phyloP scores from a whole-genome alignment of 1,140 invertebrate species.

The Macrobrachium nipponense region DNA sequence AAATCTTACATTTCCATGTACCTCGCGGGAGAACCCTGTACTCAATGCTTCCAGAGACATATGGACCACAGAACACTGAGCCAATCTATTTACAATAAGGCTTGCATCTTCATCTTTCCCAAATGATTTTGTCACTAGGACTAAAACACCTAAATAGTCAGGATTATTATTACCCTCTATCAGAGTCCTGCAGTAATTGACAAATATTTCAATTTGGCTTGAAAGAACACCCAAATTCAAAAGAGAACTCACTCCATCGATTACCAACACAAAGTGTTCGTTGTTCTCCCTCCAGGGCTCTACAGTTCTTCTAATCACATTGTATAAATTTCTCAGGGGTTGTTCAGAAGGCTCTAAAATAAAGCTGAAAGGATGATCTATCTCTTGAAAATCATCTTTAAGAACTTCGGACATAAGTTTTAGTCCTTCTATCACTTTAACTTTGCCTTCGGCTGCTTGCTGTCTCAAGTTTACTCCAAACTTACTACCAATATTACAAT shows the following conservation, averaged over 20 bases:
- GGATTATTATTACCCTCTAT: not conserved
- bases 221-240: conserved; percentile 12
- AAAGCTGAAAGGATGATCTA: conserved; percentile 44
- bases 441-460: conserved; percentile 22
- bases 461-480: conserved; percentile 42
- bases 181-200: conserved; percentile 33
- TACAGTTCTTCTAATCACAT: conserved; percentile 24
- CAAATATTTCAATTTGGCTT: conserved; percentile 31
- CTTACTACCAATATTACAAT: conserved; percentile 47
- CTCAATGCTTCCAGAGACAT: conserved; percentile 21
- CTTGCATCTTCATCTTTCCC: conserved; percentile 30
- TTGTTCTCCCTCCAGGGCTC: conserved; percentile 27
- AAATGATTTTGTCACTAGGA: conserved; percentile 29
- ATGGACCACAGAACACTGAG: conserved; percentile 9
- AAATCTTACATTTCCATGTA: conserved; percentile 34
- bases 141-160: not conserved
- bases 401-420: conserved; percentile 28
- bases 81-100: conserved; percentile 17
- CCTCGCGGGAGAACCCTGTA: conserved; percentile 31
- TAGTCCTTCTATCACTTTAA: conserved; percentile 53
- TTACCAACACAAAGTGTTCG: conserved; percentile 21
- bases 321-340: conserved; percentile 37
- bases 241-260: conserved; percentile 27
- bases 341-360: conserved; percentile 1
- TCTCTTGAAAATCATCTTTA: not conserved